A percentile compares a stretch with the other conserved stretches of the same genome.
phyloP scores from a whole-genome alignment of 1,140 invertebrate species.

The Ooceraea biroi region DNA sequence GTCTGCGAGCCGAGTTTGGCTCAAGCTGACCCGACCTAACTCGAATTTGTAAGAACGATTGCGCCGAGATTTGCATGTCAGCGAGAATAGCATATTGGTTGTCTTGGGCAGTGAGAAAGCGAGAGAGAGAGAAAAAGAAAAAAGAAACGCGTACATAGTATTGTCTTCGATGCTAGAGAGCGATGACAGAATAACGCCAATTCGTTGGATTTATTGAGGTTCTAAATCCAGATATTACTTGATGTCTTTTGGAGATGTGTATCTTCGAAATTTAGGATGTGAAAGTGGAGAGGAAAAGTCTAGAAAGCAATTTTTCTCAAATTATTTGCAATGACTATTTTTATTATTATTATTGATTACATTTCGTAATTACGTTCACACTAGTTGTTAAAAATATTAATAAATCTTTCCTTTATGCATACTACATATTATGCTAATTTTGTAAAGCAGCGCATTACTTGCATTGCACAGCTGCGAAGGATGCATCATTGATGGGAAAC shows the following conservation, averaged over 20 bases:
- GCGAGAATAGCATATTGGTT: conserved; percentile 5
- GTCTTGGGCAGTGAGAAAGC: neutral
- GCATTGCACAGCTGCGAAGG: too few relatives aligned
- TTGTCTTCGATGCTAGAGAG: neutral
- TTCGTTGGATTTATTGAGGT: neutral
- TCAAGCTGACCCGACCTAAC: conserved; percentile 62
- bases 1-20: conserved; percentile 79
- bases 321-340: neutral
- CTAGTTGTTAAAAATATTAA: neutral
- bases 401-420: neutral
- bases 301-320: neutral
- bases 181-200: neutral
- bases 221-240: neutral
- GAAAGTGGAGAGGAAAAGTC: neutral
- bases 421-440: neutral
- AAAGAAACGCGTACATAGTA: neutral
- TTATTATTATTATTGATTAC: neutral
- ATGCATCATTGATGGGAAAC: neutral
- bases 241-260: neutral
- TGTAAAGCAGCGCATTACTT: neutral
- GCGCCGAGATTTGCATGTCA: conserved; percentile 61
- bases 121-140: neutral
- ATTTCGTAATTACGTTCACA: neutral
- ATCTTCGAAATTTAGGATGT: neutral
- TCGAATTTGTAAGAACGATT: conserved; percentile 66